Evolutionary conservation across 1,140 invertebrate species (phyloP), one percentile per base, ranked within the genome.

Genomic region (Fopius arisanus): DNA sequence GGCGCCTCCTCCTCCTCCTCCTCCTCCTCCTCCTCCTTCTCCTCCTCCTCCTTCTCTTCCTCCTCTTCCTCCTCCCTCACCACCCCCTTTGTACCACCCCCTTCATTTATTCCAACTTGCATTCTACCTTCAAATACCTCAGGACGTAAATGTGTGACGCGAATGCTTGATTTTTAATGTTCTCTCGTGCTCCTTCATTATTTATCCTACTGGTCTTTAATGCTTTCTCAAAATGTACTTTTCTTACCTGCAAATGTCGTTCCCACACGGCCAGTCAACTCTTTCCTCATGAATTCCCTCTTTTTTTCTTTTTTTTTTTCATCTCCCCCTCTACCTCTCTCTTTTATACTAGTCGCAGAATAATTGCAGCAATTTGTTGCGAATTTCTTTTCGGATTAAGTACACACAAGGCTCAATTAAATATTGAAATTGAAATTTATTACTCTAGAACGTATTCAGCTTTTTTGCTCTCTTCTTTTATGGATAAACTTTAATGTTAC

Each of bases 401-500:
- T 40, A 59, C 31, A 59, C 33, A 62, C 33, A 65, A 51, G 40
- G 37, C 40, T 41, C 40, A 67, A 31, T 78, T 78, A 84, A 86
- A 84, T 88, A 88, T 83, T 87, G 83, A 88, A 88, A 88, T 85
- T 82, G 83, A 74, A 84, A 72, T 88, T 88, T 88, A 87, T 87
- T 88, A 83, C 78, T 78, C 83, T 85, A 86, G 84, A 81, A 81
- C 85, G 79, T 83, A 84, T 79, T 41, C 23, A 7, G 10, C 19
- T 19, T 59, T 59, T 59, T 59, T 28, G 19, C 12, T 26, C 54
- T 54, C 10, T 23, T 43, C 40, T 82, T 85, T 77, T 79, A 83
- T 82, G 84, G 86, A 86, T 88, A 85, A 87, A 87, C 87, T 86
- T 86, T 86, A 83, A 85, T 87, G 77, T 85, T 87, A 87, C 85